phyloP scores from a whole-genome alignment of 1,140 invertebrate species.

The Epicauta chinensis region DNA sequence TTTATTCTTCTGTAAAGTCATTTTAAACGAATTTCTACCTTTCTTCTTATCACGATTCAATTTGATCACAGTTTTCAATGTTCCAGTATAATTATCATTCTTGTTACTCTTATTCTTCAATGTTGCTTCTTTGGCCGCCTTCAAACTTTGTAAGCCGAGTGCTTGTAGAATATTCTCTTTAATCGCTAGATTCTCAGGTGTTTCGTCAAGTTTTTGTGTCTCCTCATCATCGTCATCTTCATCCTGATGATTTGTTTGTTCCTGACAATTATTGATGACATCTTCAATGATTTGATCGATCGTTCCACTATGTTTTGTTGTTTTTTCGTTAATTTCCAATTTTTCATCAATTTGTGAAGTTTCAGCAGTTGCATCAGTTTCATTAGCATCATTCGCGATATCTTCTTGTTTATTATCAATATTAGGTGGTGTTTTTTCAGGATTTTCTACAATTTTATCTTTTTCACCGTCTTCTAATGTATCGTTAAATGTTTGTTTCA shows the following conservation, averaged over 20 bases:
- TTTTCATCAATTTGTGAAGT: neutral
- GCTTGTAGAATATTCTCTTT: slow-evolving; percentile 60
- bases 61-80: slow-evolving; percentile 73
- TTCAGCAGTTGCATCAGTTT: neutral
- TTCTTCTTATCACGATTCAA: slow-evolving; percentile 56
- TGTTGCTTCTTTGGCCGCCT: slow-evolving; percentile 52
- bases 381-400: neutral
- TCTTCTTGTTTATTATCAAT: neutral
- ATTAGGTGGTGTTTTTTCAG: too few species aligned
- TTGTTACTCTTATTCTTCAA: slow-evolving; percentile 48
- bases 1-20: slow-evolving; percentile 69
- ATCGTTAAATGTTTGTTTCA: slow-evolving; percentile 45
- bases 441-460: neutral
- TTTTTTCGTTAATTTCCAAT: slow-evolving; percentile 6
- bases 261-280: neutral
- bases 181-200: slow-evolving; percentile 50
- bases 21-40: slow-evolving; percentile 63
- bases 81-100: slow-evolving; percentile 58
- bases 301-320: neutral
- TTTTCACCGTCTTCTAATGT: slow-evolving; percentile 12
- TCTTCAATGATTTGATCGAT: too few species aligned
- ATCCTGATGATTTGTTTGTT: neutral
- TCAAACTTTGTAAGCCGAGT: slow-evolving; percentile 56
- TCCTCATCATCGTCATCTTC: too few species aligned
- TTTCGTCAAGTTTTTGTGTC: slow-evolving; percentile 41